These are phyloP conservation scores for Catagonus wagneri DNA, from an alignment of 2,113 vertebrate genomes.

Conservation along the genomic window DNA sequence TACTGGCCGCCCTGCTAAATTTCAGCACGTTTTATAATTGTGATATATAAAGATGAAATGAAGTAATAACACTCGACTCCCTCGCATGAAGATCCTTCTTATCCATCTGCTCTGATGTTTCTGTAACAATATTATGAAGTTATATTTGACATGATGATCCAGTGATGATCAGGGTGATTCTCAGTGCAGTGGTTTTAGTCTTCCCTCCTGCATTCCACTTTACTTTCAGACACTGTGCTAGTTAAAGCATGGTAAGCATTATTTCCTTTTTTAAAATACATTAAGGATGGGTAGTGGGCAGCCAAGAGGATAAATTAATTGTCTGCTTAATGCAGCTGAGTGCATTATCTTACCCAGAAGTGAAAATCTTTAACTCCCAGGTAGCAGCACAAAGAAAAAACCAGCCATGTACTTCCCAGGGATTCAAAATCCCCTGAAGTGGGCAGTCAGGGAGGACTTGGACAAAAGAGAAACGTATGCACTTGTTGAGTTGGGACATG, in stretches of 20 bases:
- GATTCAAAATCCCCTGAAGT: neutral
- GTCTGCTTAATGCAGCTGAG: conserved; percentile 66
- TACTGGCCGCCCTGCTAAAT: conserved; percentile 7
- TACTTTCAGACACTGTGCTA: neutral
- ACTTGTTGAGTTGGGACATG: neutral
- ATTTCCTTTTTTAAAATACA: conserved; percentile 66
- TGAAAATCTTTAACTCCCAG: conserved; percentile 55
- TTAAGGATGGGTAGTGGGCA: conserved; percentile 60
- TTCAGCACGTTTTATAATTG: conserved; percentile 53
- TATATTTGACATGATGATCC: conserved; percentile 56
- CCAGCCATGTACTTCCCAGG: conserved; percentile 5
- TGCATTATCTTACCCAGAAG: conserved; percentile 64
- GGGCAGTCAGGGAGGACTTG: neutral
- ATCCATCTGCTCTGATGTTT: conserved; percentile 44
- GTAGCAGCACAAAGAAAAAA: conserved; percentile 37
- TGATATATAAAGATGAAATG: conserved; percentile 26
- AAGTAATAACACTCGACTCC: conserved; percentile 27
- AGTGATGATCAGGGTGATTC: conserved; percentile 32
- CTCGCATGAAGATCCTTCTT: conserved; percentile 34
- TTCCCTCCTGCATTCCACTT: conserved; percentile 7
- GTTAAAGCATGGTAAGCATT: conserved; percentile 63
- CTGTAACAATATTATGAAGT: conserved; percentile 67
- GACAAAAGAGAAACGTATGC: neutral
- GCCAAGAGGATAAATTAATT: conserved; percentile 71
- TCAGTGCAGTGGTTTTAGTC: neutral